Conservation (phyloP, 2,888 invertebrate species). For the Andrena fulva region DNA sequence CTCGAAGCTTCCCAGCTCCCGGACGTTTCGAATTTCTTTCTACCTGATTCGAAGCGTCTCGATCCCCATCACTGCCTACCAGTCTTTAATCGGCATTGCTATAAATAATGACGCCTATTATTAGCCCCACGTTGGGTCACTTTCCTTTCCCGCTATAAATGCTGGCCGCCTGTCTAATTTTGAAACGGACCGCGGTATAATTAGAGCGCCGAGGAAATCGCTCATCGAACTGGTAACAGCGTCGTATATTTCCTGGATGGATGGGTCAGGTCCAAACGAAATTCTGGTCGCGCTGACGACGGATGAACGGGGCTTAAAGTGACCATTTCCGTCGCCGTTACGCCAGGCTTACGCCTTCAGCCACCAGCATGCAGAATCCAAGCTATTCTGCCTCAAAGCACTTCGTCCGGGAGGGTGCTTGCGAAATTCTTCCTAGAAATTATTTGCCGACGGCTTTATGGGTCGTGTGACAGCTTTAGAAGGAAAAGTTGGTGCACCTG, state of each 20-base stretch:
- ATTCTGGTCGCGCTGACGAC: conserved; percentile 8
- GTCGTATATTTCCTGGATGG: conserved; percentile 13
- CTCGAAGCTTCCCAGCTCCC: neutral
- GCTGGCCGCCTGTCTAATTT: conserved; percentile 44
- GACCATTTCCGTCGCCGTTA: conserved; percentile 40
- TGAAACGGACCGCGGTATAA: conserved; percentile 55
- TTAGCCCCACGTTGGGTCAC: conserved; percentile 16
- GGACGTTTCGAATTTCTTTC: neutral
- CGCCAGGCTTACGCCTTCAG: neutral
- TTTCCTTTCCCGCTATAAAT: conserved; percentile 46
- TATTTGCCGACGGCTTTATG: conserved; percentile 42
- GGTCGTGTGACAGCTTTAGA: neutral
- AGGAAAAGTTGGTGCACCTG: neutral
- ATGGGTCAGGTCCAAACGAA: conserved; percentile 5
- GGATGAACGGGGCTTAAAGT: conserved; percentile 5
- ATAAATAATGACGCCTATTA: conserved; percentile 46
- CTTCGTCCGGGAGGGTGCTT: neutral
- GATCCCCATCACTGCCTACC: neutral
- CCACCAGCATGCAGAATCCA: neutral
- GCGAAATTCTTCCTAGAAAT: conserved; percentile 26
- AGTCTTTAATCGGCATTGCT: conserved; percentile 15
- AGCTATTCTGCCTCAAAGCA: neutral
- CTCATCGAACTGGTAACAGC: neutral
- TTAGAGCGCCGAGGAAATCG: conserved; percentile 35
- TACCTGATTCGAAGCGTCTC: neutral